A percentile compares a stretch with the other conserved stretches of the same genome.
These are phyloP conservation scores for Scaptomyza reducta DNA, from an alignment of 2,888 invertebrate genomes.

Conservation along the genomic window DNA sequence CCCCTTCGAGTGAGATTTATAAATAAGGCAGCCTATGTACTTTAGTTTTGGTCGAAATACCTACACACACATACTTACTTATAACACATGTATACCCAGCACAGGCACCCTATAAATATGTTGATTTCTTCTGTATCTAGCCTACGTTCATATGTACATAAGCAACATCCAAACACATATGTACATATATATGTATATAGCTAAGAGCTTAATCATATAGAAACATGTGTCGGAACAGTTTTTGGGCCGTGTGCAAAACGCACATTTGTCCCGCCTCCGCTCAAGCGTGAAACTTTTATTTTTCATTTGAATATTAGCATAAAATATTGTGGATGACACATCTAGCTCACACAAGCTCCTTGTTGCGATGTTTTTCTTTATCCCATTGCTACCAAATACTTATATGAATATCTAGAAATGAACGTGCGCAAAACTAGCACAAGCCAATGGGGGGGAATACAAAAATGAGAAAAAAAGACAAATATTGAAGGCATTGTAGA, in stretches of 20 bases:
- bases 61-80: slow-evolving; percentile 2
- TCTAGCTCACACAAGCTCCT: slow-evolving; percentile 61
- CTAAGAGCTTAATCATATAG: slow-evolving; percentile 26
- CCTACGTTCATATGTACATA: slow-evolving; percentile 17
- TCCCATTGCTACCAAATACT: slow-evolving; percentile 28
- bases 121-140: slow-evolving; percentile 31
- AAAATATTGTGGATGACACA: slow-evolving; percentile 80
- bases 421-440: slow-evolving; percentile 64
- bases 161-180: slow-evolving; percentile 13
- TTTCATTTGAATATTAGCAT: slow-evolving; percentile 76
- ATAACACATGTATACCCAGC: slow-evolving; percentile 12
- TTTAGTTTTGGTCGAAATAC: slow-evolving; percentile 24
- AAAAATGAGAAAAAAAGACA: slow-evolving; percentile 44
- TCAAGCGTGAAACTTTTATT: slow-evolving; percentile 72
- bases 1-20: slow-evolving; percentile 67
- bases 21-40: slow-evolving; percentile 70
- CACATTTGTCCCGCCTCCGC: slow-evolving; percentile 77
- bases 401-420: slow-evolving; percentile 30
- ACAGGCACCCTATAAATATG: slow-evolving; percentile 62
- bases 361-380: slow-evolving; percentile 31
- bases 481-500: slow-evolving; percentile 63
- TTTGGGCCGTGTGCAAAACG: slow-evolving; percentile 75
- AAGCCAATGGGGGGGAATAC: slow-evolving; percentile 38
- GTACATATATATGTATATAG: slow-evolving; percentile 14
- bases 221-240: slow-evolving; percentile 53